Conservation (phyloP, 1,140 invertebrate species). For the Phenacoccus solenopsis region DNA sequence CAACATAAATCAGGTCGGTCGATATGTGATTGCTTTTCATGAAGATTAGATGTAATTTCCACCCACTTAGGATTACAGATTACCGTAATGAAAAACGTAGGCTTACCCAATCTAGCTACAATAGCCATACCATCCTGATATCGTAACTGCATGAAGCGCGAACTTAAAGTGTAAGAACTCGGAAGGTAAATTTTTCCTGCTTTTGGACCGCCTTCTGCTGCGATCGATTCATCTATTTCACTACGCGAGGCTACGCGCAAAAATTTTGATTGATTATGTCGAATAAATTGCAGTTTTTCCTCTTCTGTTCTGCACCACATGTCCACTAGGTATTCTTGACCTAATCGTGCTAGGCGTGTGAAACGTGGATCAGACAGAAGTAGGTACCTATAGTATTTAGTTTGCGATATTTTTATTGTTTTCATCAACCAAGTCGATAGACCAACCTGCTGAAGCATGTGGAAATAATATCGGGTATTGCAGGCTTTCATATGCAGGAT, state of each 20-base stretch:
- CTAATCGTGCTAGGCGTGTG: background rate
- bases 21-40: background rate
- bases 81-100: conserved; percentile 19
- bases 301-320: conserved; percentile 18
- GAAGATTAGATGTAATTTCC: conserved; percentile 10
- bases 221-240: background rate
- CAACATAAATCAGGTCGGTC: background rate
- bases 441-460: conserved; percentile 6
- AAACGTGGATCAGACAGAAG: background rate
- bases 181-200: conserved; percentile 7
- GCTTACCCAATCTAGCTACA: conserved; percentile 11
- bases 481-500: conserved; percentile 8
- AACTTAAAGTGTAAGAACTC: conserved; percentile 6
- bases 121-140: conserved; percentile 22
- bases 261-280: conserved; percentile 22
- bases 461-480: conserved; percentile 14
- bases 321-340: conserved; percentile 12
- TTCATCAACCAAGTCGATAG: background rate
- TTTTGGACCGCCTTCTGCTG: background rate
- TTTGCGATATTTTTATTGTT: background rate
- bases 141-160: conserved; percentile 15
- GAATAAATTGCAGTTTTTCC: conserved; percentile 18
- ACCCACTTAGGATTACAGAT: conserved; percentile 20
- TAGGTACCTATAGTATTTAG: conserved; percentile 1
- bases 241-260: background rate